Evolutionary conservation across 2,113 vertebrate genomes (phyloP), one percentile per base, ranked within the genome.

Genomic region (Columba janthina): DNA sequence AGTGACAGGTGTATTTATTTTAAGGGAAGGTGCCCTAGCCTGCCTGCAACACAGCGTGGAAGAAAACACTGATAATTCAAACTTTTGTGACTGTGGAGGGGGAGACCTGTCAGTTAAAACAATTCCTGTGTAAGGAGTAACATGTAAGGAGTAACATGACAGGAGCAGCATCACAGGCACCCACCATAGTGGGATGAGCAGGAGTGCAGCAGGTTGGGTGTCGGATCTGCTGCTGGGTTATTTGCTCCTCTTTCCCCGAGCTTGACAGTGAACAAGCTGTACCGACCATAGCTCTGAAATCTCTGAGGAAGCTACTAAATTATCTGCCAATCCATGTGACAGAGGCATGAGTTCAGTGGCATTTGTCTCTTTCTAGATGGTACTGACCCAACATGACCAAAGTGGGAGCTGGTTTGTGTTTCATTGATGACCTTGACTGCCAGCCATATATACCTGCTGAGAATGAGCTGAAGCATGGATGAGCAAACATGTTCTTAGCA

Each of bases 1-100:
- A 12, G 14, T 89, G 83, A 95, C 80, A 96, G 73, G 48, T 81
- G 38, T 84, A 44, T 91, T 94, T 95, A 67, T 82, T 93, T 78
- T 70, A 90, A 88, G 44, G 12, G 31, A 84, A 89, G 84, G 54
- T 93, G 61, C 48, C 54, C 66, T 54, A 84, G 38, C 53, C 62
- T 82, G 12, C 61, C 54, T 84, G 54, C 44, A 66, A 19, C 61
- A 61, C 50, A 81, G 61, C 64, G 67, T 70, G 64, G 64, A 62
- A 84, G 32, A 88, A 88, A 83, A 86, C 60, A 31, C 44, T 54
- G 24, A 5, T 65, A 85, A 32, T 32, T 92, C 36, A 40, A 50
- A 4, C 14, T 40, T 67, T 31, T 54, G 69, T 51, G 53, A 46
- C 73, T 64, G 34, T 66, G 56, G 19, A 70, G n/a, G 65, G 56